A percentile compares a stretch with the other conserved stretches of the same genome.
Conservation (phyloP, 1,140 invertebrate species). For the Trichogramma pretiosum region DNA sequence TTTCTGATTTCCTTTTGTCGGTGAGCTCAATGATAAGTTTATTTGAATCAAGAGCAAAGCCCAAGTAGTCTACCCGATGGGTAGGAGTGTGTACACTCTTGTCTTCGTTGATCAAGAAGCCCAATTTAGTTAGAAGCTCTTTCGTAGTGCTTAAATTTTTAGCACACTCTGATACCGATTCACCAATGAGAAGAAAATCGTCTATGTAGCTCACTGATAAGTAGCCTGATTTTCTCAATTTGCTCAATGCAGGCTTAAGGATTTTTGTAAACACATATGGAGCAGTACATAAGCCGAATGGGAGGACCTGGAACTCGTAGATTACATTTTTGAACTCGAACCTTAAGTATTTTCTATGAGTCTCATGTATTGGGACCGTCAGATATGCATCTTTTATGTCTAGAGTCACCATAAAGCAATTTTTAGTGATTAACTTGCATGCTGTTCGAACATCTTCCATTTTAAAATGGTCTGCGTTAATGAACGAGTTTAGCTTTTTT, state of each 20-base stretch:
- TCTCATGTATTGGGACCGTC: neutral
- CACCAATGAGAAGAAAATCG: conserved; percentile 7
- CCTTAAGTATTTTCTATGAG: conserved; percentile 6
- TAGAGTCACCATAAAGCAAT: conserved; percentile 18
- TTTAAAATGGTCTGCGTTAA: conserved; percentile 25
- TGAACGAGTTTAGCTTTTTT: conserved; percentile 23
- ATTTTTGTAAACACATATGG: conserved; percentile 15
- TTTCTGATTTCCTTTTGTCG: conserved; percentile 4
- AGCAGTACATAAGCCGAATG: conserved; percentile 10
- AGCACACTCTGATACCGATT: neutral
- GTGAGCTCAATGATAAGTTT: neutral
- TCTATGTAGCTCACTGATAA: conserved; percentile 7
- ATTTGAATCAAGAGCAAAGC: conserved; percentile 5
- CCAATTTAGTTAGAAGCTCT: conserved; percentile 1
- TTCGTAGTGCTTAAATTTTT: neutral
- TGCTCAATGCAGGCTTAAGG: neutral
- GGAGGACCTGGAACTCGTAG: conserved; percentile 9
- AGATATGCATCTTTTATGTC: conserved; percentile 16
- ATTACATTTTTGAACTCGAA: conserved; percentile 12
- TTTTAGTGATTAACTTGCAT: conserved; percentile 14
- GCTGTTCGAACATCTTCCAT: conserved; percentile 24
- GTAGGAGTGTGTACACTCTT: conserved; percentile 5
- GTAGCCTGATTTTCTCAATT: neutral
- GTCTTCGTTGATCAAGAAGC: conserved; percentile 12
- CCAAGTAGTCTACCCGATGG: conserved; percentile 4